A percentile compares a stretch with the other conserved stretches of the same genome.
These are phyloP conservation scores for Gymnocephalus cernua DNA, from an alignment of 2,113 vertebrate genomes.

Conservation along the genomic window DNA sequence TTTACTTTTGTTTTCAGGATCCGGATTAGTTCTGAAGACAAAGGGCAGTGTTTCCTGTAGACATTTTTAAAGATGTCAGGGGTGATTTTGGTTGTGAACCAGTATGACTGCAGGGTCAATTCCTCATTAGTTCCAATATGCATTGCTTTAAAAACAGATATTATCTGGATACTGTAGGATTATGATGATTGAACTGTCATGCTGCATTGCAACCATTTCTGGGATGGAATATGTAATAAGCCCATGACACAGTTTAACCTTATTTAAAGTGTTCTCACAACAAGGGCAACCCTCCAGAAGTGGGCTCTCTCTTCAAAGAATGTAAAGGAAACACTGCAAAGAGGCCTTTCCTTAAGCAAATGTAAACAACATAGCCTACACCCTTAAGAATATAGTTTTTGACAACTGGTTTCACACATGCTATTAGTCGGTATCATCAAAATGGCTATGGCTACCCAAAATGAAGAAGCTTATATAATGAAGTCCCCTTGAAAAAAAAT, in stretches of 20 bases:
- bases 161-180: constrained; percentile 3
- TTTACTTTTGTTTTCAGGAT: constrained; percentile 70
- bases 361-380: constrained; percentile 35
- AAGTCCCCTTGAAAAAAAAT: background rate
- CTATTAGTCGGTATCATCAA: background rate
- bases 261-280: constrained; percentile 28
- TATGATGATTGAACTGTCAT: background rate
- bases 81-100: constrained; percentile 34
- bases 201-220: background rate
- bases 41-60: constrained; percentile 71
- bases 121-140: background rate
- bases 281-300: constrained; percentile 34
- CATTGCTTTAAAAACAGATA: constrained; percentile 9
- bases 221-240: constrained; percentile 1
- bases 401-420: constrained; percentile 6
- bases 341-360: constrained; percentile 30
- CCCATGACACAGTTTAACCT: constrained; percentile 2
- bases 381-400: background rate
- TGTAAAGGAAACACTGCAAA: constrained; percentile 33
- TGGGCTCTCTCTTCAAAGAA: constrained; percentile 37
- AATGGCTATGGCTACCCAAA: background rate
- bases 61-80: constrained; percentile 44
- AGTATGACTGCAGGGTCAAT: background rate
- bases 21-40: constrained; percentile 67
- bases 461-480: background rate